A percentile compares a stretch with the other conserved stretches of the same genome.
Conservation (phyloP, 2,797 vertebrate species). For the Antrozous pallidus region DNA sequence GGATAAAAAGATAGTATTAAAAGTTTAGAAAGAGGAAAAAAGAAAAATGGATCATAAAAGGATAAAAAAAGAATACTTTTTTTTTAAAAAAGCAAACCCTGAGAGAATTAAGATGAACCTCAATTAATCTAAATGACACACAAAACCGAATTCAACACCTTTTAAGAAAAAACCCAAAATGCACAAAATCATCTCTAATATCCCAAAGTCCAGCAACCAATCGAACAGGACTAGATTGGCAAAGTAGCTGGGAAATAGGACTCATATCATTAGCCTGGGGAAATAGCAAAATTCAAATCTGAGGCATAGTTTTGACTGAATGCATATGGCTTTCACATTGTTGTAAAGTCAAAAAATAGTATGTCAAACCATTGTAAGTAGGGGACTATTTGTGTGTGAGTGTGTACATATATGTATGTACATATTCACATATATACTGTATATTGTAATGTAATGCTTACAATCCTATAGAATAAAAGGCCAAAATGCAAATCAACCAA, state of each 20-base stretch:
- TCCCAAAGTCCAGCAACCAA: neutral
- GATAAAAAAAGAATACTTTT: neutral
- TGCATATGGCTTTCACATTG: neutral
- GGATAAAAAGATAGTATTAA: neutral
- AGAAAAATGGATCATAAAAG: neutral
- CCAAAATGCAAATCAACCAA: no score
- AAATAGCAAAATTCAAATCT: neutral
- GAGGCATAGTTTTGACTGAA: neutral
- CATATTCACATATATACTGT: fast-evolving
- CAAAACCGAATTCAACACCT: neutral
- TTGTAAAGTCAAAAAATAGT: neutral
- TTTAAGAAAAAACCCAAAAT: constrained; percentile 20
- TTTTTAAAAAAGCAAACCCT: neutral
- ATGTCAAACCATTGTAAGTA: neutral
- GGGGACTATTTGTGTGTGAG: neutral
- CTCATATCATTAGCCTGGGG: neutral
- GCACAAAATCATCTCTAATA: neutral
- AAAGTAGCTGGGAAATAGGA: neutral
- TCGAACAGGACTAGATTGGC: neutral
- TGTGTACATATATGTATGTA: no score
- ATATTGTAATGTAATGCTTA: neutral
- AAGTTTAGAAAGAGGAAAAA: neutral
- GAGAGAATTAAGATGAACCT: neutral
- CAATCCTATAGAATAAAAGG: neutral
- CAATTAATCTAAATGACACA: neutral